Percentiles rank a stretch among this genome's conserved stretches.
These are phyloP conservation scores for Phymorhynchus buccinoides DNA, from an alignment of 1,140 invertebrate genomes.

Conservation along the genomic window DNA sequence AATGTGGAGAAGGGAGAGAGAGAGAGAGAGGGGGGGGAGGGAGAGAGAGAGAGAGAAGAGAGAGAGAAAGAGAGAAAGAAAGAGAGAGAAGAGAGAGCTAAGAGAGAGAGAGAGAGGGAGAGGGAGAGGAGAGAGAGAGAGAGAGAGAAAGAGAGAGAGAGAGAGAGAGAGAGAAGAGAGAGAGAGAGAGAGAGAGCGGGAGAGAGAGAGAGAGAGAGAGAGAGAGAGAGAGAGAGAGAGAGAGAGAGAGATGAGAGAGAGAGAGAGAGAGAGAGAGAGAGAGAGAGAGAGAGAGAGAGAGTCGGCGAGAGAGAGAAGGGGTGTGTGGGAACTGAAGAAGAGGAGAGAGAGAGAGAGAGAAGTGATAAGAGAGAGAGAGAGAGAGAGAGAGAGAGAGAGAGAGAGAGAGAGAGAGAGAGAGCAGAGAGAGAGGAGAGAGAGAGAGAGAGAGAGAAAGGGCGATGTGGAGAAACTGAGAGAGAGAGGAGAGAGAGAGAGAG, in stretches of 20 bases:
- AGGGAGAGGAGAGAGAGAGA: background rate
- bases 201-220: constrained; percentile 1
- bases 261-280: too few species aligned
- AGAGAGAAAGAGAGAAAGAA: constrained; percentile 1
- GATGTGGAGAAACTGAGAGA: background rate
- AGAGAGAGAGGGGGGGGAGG: too few species aligned
- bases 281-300: too few species aligned
- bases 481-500: too few species aligned
- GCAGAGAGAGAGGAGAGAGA: too few species aligned
- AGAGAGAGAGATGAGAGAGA: too few species aligned
- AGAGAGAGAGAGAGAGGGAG: constrained; percentile 8
- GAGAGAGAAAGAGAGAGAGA: background rate
- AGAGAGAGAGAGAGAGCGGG: constrained; percentile 1
- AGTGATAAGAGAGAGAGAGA: too few species aligned
- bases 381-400: background rate
- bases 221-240: constrained; percentile 5
- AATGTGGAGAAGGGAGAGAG: too few species aligned
- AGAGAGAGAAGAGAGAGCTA: background rate
- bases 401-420: background rate
- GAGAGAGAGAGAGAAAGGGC: background rate
- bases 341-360: too few species aligned
- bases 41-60: too few species aligned
- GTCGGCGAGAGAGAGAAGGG: too few species aligned
- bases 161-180: background rate
- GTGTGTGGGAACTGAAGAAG: background rate